Evolutionary conservation across 2,888 invertebrate genomes (phyloP), one percentile per base, ranked within the genome.

Genomic region (Philereme vetulata): DNA sequence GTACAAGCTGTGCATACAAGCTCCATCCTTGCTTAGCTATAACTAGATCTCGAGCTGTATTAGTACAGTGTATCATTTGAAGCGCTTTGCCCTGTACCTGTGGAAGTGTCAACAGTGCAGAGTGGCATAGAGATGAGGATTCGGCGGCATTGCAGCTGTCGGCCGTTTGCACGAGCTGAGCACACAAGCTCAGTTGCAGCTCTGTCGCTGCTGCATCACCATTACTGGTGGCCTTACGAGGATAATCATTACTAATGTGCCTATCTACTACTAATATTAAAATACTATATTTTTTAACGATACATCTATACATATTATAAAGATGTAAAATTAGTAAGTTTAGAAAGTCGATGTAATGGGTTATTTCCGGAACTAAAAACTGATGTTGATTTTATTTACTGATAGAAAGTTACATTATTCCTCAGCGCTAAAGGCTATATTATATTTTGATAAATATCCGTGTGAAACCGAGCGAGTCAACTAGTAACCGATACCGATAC

Each of bases 91-190:
- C 47, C 53, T 62, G 66, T 61, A 61, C 61, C 61, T 61, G 64
- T 49, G 64, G 64, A 66, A 70, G 68, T 77, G 83, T 82, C 82
- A 85, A 86, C 81, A 84, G 64, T 40, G 64, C 48, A 63, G 63
- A 62, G 52, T 60, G 43, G 52, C 54, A 68, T 54, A 64, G 72
- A 75, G 77, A 79, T 76, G 74, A 71, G 72, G 68, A 75, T 73
- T 74, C 82, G 78, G 72, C 66, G 74, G 81, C 81, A 83, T 76
- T 66, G 80, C 85, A 84, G 78, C 85, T 85, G 85, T 77, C 82
- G 79, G 62, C 71, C 66, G 78, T 81, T 82, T 82, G 78, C 77
- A 70, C 74, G 72, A 65, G 74, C 75, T 78, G 67, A 70, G 72
- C 68, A 81, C 66, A 81, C 77, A 80, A 33, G 62, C 56, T 57